phyloP scores from a whole-genome alignment of 35 echinoderm and acorn worm species.

The Antedon bifida region DNA sequence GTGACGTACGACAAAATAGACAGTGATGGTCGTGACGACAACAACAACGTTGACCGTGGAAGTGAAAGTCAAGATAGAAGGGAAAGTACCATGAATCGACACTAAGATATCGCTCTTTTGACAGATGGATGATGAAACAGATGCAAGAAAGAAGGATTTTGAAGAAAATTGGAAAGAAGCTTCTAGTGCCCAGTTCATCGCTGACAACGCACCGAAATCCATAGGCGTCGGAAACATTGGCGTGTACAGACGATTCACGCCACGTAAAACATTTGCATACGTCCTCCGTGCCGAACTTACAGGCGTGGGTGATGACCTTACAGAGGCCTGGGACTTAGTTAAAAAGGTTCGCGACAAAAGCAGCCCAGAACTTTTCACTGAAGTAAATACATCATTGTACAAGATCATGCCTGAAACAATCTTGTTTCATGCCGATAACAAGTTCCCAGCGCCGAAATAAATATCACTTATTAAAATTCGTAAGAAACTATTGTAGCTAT shows the following conservation, averaged over 20 bases:
- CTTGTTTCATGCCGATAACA: not conserved
- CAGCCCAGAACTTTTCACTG: not conserved
- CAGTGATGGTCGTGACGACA: too few relatives aligned
- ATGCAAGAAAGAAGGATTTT: slow-evolving; percentile 8
- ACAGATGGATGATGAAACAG: slow-evolving; percentile 10
- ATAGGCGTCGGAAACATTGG: slow-evolving; percentile 19
- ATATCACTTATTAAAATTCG: too few relatives aligned
- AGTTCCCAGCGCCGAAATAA: not conserved
- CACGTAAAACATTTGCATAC: slow-evolving; percentile 1
- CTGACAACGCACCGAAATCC: slow-evolving; percentile 16
- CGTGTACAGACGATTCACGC: slow-evolving; percentile 16
- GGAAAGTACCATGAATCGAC: too few relatives aligned
- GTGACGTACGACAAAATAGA: too few relatives aligned
- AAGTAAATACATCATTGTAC: slow-evolving; percentile 8
- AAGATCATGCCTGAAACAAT: slow-evolving; percentile 11
- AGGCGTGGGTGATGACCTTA: not conserved
- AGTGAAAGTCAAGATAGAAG: too few relatives aligned
- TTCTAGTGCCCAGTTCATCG: slow-evolving; percentile 19
- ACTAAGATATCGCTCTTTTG: too few relatives aligned
- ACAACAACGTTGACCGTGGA: too few relatives aligned
- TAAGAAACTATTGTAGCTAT: too few relatives aligned
- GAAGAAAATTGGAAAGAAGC: slow-evolving; percentile 18
- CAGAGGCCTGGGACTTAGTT: slow-evolving; percentile 11
- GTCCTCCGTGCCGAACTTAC: slow-evolving; percentile 22
- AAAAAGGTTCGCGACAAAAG: not conserved